Conservation (phyloP, 2,888 invertebrate species). For the Automeris io region DNA sequence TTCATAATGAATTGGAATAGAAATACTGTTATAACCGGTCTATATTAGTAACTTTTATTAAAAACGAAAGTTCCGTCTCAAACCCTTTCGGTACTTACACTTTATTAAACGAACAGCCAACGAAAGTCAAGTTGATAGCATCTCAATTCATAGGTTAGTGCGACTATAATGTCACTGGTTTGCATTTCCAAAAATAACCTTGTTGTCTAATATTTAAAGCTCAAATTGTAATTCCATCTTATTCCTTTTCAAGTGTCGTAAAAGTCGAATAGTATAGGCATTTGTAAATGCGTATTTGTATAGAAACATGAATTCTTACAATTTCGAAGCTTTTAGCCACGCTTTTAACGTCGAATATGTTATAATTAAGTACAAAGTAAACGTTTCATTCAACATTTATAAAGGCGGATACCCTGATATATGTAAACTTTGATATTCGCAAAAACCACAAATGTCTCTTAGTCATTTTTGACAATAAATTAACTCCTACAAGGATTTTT, state of each 20-base stretch:
- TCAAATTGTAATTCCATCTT: background rate
- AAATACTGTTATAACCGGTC: conserved; percentile 9
- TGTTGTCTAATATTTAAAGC: background rate
- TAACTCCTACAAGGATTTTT: too few relatives aligned
- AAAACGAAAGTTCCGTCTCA: conserved; percentile 33
- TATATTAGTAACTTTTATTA: conserved; percentile 18
- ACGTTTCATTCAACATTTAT: too few relatives aligned
- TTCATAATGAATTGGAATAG: background rate
- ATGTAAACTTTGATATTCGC: too few relatives aligned
- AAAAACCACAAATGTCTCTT: too few relatives aligned
- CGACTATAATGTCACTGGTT: background rate
- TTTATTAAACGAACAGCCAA: conserved; percentile 11
- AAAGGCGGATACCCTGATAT: too few relatives aligned
- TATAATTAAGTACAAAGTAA: too few relatives aligned
- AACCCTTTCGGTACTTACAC: conserved; percentile 24
- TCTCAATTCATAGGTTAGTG: background rate
- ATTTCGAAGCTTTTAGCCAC: too few relatives aligned
- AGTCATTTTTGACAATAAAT: too few relatives aligned
- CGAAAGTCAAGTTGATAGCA: conserved; percentile 8
- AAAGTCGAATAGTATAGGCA: background rate
- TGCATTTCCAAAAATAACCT: background rate
- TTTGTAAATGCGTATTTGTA: too few relatives aligned
- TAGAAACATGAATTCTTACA: too few relatives aligned
- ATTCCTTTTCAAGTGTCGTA: background rate
- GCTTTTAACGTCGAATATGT: too few relatives aligned